Evolutionary conservation across 2,888 invertebrate species (phyloP), one percentile per base, ranked within the genome.

Genomic region (Rosalia funebris): DNA sequence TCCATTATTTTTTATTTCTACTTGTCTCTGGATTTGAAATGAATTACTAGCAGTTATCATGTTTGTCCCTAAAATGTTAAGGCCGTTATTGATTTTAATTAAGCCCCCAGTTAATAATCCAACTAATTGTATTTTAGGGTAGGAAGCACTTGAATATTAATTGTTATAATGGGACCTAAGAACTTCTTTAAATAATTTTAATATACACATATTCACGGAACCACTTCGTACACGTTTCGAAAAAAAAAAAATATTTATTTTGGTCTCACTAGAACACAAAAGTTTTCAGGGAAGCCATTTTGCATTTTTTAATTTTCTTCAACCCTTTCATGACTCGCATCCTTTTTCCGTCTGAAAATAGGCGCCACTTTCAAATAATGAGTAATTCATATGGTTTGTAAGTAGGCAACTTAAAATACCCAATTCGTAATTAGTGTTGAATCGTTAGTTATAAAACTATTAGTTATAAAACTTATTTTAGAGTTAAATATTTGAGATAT

Each of bases 281-380:
- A 50, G 39, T 39, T 39, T 50, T 39, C 25, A 14, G 34, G 4
- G 56, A 41, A 50, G 56, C 60, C 60, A 60, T 60, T 60, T 60
- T 60, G 39, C 39, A 53, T 56, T 60, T 55, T 60, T 60, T 36
- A 45, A 48, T 60, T 45, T 47, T 17, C 42, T 37, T 34, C 20
- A 39, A 60, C 59, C 59, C 59, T 47, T 46, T 56, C 34, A 7
- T 25, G 32, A 42, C 31, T 36, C 11, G 48, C 37, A 36, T 48
- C 48, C 48, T 48, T 48, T 53, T 60, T 41, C 54, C 60, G 48
- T 25, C 25, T 15, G 11, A 2, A 55, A 39, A 47, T 25, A 39
- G 5, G 59, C 60, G 60, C 12, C 41, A 60, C 36, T 36, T 60
- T 60, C 15, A 53, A 58, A 53, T 25, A 17, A 2, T 12, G 10